These are phyloP conservation scores for Rhadinocentrus ornatus DNA, from an alignment of 2,797 vertebrate species.

Conservation along the genomic window DNA sequence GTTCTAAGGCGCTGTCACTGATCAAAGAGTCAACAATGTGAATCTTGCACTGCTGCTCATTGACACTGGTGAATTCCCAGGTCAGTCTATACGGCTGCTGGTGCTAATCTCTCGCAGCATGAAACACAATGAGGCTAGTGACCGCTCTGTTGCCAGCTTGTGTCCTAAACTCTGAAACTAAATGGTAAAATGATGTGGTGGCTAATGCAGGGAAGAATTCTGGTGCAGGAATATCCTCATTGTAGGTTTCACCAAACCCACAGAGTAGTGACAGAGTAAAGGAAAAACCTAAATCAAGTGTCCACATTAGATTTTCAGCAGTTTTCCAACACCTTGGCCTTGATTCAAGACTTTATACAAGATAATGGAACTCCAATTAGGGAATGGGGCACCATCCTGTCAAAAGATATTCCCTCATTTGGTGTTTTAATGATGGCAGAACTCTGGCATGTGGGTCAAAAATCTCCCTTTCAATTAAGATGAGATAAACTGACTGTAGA, in stretches of 20 bases:
- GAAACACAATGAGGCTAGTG: constrained; percentile 45
- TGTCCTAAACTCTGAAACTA: constrained; percentile 29
- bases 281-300: neutral
- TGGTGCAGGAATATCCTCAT: neutral
- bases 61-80: constrained; percentile 50
- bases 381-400: neutral
- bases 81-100: constrained; percentile 54
- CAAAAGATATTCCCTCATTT: neutral
- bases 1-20: constrained; percentile 38
- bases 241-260: neutral
- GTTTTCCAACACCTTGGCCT: neutral
- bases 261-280: neutral
- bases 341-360: neutral
- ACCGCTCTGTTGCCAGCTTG: constrained; percentile 39
- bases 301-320: neutral
- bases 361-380: neutral
- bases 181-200: constrained; percentile 10
- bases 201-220: constrained; percentile 2
- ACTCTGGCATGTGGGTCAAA: neutral
- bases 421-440: neutral
- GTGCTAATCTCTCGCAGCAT: constrained; percentile 52
- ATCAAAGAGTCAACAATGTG: constrained; percentile 66
- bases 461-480: neutral
- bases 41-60: constrained; percentile 39
- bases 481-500: neutral